phyloP scores from a whole-genome alignment of 2,113 vertebrate species.

The Dasyprocta punctata region DNA sequence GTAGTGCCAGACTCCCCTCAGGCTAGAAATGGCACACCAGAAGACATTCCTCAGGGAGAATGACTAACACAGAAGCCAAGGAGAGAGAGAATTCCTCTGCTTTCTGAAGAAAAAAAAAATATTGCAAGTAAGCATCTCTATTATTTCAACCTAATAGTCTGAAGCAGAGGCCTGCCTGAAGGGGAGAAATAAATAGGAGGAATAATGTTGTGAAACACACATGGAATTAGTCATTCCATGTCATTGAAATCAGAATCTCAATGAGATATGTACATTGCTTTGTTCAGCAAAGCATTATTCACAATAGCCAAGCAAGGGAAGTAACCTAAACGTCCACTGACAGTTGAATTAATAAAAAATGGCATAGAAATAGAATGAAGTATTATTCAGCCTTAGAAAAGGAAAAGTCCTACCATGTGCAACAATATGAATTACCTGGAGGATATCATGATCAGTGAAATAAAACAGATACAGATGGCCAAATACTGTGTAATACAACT shows the following conservation, averaged over 20 bases:
- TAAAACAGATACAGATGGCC: neutral
- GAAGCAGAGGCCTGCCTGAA: neutral
- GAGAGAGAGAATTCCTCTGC: neutral
- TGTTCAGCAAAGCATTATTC: neutral
- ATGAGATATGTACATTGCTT: neutral
- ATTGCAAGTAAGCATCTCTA: neutral
- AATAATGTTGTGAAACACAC: neutral
- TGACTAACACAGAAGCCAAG: no score
- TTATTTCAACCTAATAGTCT: neutral
- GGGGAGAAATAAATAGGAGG: neutral
- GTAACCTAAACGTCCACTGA: neutral
- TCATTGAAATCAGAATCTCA: neutral
- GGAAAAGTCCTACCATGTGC: neutral
- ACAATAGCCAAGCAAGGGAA: neutral
- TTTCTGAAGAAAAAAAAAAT: neutral
- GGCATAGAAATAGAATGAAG: neutral
- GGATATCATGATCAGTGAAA: neutral
- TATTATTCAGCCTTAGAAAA: neutral
- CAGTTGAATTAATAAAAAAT: neutral
- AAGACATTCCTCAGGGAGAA: neutral
- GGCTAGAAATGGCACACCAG: neutral
- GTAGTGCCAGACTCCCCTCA: no score
- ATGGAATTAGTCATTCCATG: neutral
- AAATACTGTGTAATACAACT: neutral
- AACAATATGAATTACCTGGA: neutral